phyloP scores from a whole-genome alignment of 2,113 vertebrate genomes.

The Phalacrocorax pelagicus region DNA sequence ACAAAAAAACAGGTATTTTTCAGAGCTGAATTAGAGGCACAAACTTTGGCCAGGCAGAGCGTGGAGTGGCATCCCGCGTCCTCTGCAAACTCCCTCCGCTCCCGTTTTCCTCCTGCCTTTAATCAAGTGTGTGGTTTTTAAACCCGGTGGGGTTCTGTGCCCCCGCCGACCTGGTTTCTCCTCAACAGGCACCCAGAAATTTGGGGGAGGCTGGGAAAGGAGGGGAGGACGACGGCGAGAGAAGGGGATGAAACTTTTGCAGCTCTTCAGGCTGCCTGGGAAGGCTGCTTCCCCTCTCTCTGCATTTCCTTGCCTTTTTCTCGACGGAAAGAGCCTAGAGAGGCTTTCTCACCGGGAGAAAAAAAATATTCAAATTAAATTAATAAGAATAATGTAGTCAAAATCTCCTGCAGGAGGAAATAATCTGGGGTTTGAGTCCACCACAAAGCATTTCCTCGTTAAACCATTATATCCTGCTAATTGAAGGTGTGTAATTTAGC shows the following conservation, averaged over 20 bases:
- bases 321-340: conserved; percentile 6
- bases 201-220: not conserved
- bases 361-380: conserved; percentile 57
- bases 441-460: conserved; percentile 62
- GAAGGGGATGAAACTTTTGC: not conserved
- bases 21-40: not conserved
- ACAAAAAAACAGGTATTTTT: conserved; percentile 1
- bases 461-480: conserved; percentile 74
- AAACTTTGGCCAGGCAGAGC: conserved; percentile 21
- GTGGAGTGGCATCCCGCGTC: not conserved
- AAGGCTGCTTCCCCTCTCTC: not conserved
- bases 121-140: not conserved
- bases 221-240: not conserved
- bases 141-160: not conserved
- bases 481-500: conserved; percentile 57
- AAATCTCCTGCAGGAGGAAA: conserved; percentile 59
- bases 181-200: not conserved
- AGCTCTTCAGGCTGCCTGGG: not conserved
- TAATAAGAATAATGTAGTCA: conserved; percentile 55
- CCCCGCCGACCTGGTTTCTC: not conserved
- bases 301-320: conserved; percentile 21
- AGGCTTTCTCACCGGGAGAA: conserved; percentile 46
- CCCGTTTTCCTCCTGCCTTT: not conserved
- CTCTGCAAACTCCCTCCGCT: not conserved
- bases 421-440: conserved; percentile 53